Evolutionary conservation across 2,888 invertebrate species (phyloP).

Genomic region (Neuroscelio doddi): DNA sequence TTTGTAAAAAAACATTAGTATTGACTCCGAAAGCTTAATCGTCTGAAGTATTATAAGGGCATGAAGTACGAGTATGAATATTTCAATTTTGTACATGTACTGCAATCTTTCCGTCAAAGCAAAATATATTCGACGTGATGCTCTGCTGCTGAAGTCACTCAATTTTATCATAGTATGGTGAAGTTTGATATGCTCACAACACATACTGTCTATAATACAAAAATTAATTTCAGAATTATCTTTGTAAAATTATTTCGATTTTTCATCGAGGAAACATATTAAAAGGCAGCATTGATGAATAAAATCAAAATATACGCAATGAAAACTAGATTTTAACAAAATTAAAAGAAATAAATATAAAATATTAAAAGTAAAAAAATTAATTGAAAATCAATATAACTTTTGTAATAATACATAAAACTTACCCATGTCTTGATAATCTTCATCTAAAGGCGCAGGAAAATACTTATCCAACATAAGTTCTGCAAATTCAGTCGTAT

Average conservation of each 20-base stretch:
- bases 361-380: too few relatives aligned
- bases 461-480: conserved; percentile 83
- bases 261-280: neutral
- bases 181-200: conserved; percentile 61
- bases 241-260: too few relatives aligned
- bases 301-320: too few relatives aligned
- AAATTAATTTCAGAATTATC: too few relatives aligned
- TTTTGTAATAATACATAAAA: too few relatives aligned
- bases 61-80: conserved; percentile 59
- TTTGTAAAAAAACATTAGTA: conserved; percentile 52
- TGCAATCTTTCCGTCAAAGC: conserved; percentile 59
- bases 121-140: conserved; percentile 59
- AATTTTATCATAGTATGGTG: conserved; percentile 63
- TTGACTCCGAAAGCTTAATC: conserved; percentile 54
- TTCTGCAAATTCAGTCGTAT: conserved; percentile 81
- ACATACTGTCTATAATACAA: conserved; percentile 54
- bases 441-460: conserved; percentile 76
- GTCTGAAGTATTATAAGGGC: conserved; percentile 57
- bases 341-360: too few relatives aligned
- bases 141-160: conserved; percentile 60
- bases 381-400: too few relatives aligned
- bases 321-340: too few relatives aligned
- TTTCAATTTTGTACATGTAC: conserved; percentile 64
- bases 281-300: too few relatives aligned
- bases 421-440: conserved; percentile 65